Evolutionary conservation across 2,888 invertebrate genomes (phyloP).

Genomic region (Zootermopsis nevadensis): DNA sequence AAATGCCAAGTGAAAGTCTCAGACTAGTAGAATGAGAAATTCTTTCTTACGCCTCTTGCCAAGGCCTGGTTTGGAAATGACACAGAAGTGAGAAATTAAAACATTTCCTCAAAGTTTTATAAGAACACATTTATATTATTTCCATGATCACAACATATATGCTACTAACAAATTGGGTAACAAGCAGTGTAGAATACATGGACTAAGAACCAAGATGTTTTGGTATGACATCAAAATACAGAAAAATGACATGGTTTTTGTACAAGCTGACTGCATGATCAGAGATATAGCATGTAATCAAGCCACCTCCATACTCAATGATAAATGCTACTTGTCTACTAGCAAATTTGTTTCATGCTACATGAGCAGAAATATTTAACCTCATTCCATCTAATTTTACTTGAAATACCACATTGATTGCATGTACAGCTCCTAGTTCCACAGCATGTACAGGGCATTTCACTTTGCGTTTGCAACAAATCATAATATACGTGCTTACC

Average conservation of each 20-base stretch:
- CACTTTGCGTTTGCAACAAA: neutral
- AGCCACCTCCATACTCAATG: neutral
- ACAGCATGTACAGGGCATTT: conserved; percentile 9
- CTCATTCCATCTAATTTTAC: conserved; percentile 15
- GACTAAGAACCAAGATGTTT: conserved; percentile 52
- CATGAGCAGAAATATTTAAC: conserved; percentile 9
- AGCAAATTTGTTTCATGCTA: neutral
- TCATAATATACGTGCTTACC: neutral
- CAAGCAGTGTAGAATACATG: conserved; percentile 55
- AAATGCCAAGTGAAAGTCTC: neutral
- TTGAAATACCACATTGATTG: conserved; percentile 33
- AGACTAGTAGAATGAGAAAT: neutral
- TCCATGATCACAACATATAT: conserved; percentile 55
- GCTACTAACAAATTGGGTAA: conserved; percentile 54
- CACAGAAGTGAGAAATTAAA: conserved; percentile 20
- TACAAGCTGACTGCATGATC: conserved; percentile 34
- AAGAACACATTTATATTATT: conserved; percentile 55
- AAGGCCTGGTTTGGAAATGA: neutral
- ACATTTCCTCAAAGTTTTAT: conserved; percentile 48
- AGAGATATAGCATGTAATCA: conserved; percentile 41
- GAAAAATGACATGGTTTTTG: conserved; percentile 48
- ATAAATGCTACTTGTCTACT: neutral
- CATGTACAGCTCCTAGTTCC: conserved; percentile 21
- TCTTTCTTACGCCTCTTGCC: no score
- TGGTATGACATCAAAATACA: conserved; percentile 51